A percentile compares a stretch with the other conserved stretches of the same genome.
Conservation (phyloP, 2,888 invertebrate species). For the Meiosimyza decipiens region DNA sequence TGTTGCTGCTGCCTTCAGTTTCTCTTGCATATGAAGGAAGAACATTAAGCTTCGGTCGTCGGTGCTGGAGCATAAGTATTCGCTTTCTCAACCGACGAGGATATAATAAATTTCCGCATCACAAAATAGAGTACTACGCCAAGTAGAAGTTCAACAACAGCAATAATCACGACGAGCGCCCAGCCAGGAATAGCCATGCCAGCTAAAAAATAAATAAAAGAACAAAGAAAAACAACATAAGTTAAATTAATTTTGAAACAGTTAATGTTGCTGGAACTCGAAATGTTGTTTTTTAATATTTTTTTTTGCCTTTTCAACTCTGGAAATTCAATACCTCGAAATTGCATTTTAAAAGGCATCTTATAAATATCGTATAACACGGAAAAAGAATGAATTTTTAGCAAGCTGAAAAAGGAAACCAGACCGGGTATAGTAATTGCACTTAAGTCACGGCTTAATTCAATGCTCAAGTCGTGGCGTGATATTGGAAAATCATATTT, state of each 20-base stretch:
- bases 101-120: slow-evolving; percentile 76
- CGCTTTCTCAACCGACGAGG: slow-evolving; percentile 58
- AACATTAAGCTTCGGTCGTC: slow-evolving; percentile 45
- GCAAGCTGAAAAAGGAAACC: too few relatives aligned
- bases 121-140: slow-evolving; percentile 77
- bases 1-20: slow-evolving; percentile 39
- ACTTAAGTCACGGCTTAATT: too few relatives aligned
- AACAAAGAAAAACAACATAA: background rate
- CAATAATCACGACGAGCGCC: slow-evolving; percentile 78
- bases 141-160: slow-evolving; percentile 75
- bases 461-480: too few relatives aligned
- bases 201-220: slow-evolving; percentile 65
- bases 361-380: too few relatives aligned
- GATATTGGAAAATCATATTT: too few relatives aligned
- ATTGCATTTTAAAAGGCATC: too few relatives aligned
- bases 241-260: background rate
- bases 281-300: too few relatives aligned
- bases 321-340: too few relatives aligned
- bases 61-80: slow-evolving; percentile 64
- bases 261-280: too few relatives aligned
- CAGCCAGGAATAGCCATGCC: slow-evolving; percentile 81
- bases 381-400: too few relatives aligned
- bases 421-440: too few relatives aligned
- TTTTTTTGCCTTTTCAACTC: too few relatives aligned
- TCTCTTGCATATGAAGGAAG: slow-evolving; percentile 18